Evolutionary conservation across 2,113 vertebrate genomes (phyloP).

Genomic region (Mellivora capensis): DNA sequence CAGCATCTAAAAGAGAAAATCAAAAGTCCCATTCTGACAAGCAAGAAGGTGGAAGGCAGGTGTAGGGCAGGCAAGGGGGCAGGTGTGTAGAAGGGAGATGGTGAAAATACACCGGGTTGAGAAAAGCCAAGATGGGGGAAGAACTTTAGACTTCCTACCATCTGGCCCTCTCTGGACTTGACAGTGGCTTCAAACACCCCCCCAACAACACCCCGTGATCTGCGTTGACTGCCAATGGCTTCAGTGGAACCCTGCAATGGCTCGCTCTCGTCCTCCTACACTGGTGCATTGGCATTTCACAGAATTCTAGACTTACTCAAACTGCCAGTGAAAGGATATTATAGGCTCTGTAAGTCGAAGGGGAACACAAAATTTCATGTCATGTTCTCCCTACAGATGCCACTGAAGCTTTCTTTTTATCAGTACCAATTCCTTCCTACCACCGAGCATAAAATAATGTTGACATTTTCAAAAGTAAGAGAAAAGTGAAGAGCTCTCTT

Average conservation of each 20-base stretch:
- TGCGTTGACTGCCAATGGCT: neutral
- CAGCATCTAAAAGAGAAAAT: conserved; percentile 79
- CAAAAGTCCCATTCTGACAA: neutral
- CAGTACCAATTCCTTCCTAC: neutral
- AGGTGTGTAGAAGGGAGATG: neutral
- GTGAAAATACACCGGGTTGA: neutral
- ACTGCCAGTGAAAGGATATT: neutral
- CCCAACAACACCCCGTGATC: neutral
- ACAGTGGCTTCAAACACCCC: neutral
- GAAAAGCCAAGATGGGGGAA: neutral
- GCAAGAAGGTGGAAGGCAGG: neutral
- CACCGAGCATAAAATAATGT: neutral
- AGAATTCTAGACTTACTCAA: neutral
- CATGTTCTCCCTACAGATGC: neutral
- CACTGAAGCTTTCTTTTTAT: neutral
- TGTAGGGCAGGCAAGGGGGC: accelerated
- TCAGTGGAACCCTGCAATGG: neutral
- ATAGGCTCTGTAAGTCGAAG: neutral
- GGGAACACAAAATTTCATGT: neutral
- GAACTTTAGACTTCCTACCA: neutral
- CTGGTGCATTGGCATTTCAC: neutral
- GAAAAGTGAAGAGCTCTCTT: neutral
- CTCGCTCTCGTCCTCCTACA: neutral
- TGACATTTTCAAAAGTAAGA: neutral
- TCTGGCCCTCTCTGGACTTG: neutral